A percentile compares a stretch with the other conserved stretches of the same genome.
These are phyloP conservation scores for Hecatera dysodea DNA, from an alignment of 2,888 invertebrate genomes.

Conservation along the genomic window DNA sequence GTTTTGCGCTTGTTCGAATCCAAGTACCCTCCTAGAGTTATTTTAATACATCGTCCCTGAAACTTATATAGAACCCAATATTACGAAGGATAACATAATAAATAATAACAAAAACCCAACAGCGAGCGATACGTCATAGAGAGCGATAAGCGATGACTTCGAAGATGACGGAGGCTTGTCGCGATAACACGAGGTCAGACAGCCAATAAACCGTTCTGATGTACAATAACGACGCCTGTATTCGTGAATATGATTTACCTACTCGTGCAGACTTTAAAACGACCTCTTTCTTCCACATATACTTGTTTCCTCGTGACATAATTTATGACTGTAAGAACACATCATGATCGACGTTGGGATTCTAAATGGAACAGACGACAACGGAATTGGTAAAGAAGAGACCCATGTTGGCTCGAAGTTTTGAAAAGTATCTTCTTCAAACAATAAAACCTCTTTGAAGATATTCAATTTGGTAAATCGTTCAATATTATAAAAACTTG, in stretches of 20 bases:
- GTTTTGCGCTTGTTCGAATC: slow-evolving; percentile 13
- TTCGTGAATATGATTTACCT: slow-evolving; percentile 78
- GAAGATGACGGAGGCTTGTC: slow-evolving; percentile 84
- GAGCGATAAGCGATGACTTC: slow-evolving; percentile 80
- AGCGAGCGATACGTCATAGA: slow-evolving; percentile 58
- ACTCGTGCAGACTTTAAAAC: slow-evolving; percentile 53
- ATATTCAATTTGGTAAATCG: background rate
- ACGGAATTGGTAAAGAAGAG: background rate
- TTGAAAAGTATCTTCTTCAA: slow-evolving; percentile 2
- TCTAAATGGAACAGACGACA: slow-evolving; percentile 3
- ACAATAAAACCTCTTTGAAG: slow-evolving; percentile 10
- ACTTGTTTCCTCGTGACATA: slow-evolving; percentile 48
- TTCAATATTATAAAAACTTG: slow-evolving; percentile 4
- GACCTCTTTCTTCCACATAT: slow-evolving; percentile 49
- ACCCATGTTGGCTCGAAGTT: background rate
- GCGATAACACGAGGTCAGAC: slow-evolving; percentile 87
- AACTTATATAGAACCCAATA: slow-evolving; percentile 28
- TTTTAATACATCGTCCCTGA: slow-evolving; percentile 21
- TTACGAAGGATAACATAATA: slow-evolving; percentile 47
- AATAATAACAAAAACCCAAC: slow-evolving; percentile 51
- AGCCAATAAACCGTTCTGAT: slow-evolving; percentile 76
- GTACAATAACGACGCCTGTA: slow-evolving; percentile 73
- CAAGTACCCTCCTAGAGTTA: slow-evolving; percentile 27
- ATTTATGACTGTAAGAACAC: slow-evolving; percentile 59
- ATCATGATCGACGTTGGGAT: slow-evolving; percentile 30